Percentiles rank a stretch among this genome's conserved stretches.
phyloP scores from a whole-genome alignment of 2,113 vertebrate species.

The Oryctolagus cuniculus region mOryCun1.1 NC_091444.1:25349501-25350000 shows the following conservation, averaged over 20 bases:
- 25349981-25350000: too few species aligned
- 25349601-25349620: not conserved
- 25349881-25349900: not conserved
- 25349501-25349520: too few species aligned
- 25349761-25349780: not conserved
- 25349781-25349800: not conserved
- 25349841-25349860: not conserved
- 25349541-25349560: too few species aligned
- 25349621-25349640: not conserved
- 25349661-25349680: not conserved
- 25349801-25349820: not conserved
- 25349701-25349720: not conserved
- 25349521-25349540: too few species aligned
- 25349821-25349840: not conserved
- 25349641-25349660: not conserved
- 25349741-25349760: not conserved
- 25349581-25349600: not conserved
- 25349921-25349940: not conserved
- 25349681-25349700: not conserved
- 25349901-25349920: not conserved
- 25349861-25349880: not conserved
- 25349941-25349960: too few species aligned
- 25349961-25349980: too few species aligned
- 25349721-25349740: slow-evolving; percentile 41
- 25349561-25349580: too few species aligned